A percentile compares a stretch with the other conserved stretches of the same genome.
These are phyloP conservation scores for Eurytoma adleriae DNA, from an alignment of 2,888 invertebrate genomes.

Conservation along the genomic window DNA sequence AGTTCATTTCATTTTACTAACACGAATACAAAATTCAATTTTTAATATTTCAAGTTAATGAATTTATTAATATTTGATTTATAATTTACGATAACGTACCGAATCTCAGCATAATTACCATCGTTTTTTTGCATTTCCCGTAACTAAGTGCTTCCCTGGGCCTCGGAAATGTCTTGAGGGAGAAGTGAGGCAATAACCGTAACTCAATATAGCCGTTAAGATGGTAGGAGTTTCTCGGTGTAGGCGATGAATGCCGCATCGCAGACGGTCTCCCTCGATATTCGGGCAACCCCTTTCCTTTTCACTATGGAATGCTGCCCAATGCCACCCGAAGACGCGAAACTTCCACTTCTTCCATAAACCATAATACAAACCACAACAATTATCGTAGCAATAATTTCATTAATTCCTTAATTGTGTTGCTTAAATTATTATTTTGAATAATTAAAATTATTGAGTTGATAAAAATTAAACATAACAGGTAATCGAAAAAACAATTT, in stretches of 20 bases:
- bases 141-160: conserved; percentile 16
- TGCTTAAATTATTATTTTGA: no score
- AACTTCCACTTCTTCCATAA: conserved; percentile 29
- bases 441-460: no score
- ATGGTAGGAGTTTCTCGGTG: conserved; percentile 60
- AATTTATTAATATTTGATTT: no score
- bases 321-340: conserved; percentile 32
- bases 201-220: conserved; percentile 72
- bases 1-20: no score
- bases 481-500: no score
- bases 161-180: conserved; percentile 65
- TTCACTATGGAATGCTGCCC: conserved; percentile 50
- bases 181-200: conserved; percentile 69
- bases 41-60: no score
- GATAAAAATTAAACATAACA: no score
- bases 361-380: conserved; percentile 2
- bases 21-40: no score
- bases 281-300: conserved; percentile 57
- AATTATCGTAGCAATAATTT: no score
- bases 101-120: neutral
- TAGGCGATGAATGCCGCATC: conserved; percentile 34
- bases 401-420: no score
- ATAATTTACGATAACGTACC: no score
- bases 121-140: neutral
- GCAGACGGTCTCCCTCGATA: conserved; percentile 43